These are phyloP conservation scores for Aleiodes leptofemur DNA, from an alignment of 2,888 invertebrate species.

Conservation along the genomic window DNA sequence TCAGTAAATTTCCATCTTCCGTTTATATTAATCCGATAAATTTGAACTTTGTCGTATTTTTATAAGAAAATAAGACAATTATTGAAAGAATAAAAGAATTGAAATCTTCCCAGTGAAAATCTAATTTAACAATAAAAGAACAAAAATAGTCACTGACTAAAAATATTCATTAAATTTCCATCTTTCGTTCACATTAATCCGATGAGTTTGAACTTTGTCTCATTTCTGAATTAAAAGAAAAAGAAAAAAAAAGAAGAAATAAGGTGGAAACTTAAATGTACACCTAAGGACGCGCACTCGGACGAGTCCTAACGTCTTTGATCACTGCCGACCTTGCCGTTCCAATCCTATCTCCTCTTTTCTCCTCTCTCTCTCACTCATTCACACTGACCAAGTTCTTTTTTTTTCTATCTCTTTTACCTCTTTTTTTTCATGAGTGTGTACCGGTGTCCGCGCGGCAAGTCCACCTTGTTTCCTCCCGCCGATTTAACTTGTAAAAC, in stretches of 20 bases:
- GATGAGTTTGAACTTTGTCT: slow-evolving; percentile 22
- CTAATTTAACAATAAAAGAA: neutral
- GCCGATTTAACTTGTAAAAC: slow-evolving; percentile 36
- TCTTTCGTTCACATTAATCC: slow-evolving; percentile 8
- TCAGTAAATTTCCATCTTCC: neutral
- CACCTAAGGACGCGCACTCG: slow-evolving; percentile 41
- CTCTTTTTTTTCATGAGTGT: slow-evolving; percentile 25
- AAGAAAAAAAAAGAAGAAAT: neutral
- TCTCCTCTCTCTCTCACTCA: slow-evolving; percentile 30
- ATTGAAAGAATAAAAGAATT: no score
- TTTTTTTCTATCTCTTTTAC: slow-evolving; percentile 1
- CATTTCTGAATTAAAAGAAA: neutral
- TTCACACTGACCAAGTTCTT: slow-evolving; percentile 4
- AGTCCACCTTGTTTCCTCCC: slow-evolving; percentile 36
- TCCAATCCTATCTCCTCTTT: slow-evolving; percentile 50
- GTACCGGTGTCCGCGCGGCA: slow-evolving; percentile 34
- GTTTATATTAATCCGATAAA: slow-evolving; percentile 14
- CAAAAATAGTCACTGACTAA: no score
- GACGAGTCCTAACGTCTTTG: slow-evolving; percentile 62
- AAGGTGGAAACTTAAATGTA: slow-evolving; percentile 27
- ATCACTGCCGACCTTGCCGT: slow-evolving; percentile 70
- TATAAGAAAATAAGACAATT: no score
- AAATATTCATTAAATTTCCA: neutral
- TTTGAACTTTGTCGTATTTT: neutral
- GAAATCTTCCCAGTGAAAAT: no score